These are phyloP conservation scores for Carposina sasakii DNA, from an alignment of 1,140 invertebrate genomes.

Conservation along the genomic window DNA sequence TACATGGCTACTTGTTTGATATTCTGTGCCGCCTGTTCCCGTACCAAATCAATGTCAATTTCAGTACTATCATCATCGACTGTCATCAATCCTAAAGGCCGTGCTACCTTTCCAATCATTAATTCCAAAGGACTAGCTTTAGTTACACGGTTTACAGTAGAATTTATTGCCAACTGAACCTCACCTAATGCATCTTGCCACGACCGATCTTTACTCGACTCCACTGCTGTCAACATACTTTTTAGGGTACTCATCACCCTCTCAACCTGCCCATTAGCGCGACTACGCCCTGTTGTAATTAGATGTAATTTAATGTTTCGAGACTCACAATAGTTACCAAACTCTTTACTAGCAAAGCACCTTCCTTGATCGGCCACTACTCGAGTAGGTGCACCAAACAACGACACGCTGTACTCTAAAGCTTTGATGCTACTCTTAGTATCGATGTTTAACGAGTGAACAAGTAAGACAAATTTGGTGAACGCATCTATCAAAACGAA, in stretches of 20 bases:
- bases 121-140: conserved; percentile 17
- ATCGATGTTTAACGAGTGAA: conserved; percentile 26
- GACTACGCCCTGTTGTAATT: conserved; percentile 28
- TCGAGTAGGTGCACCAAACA: conserved; percentile 22
- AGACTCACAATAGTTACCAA: conserved; percentile 14
- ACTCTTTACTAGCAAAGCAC: conserved; percentile 23
- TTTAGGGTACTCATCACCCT: conserved; percentile 30
- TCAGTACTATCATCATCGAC: neutral
- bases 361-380: conserved; percentile 26
- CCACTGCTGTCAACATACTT: conserved; percentile 17
- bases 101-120: conserved; percentile 22
- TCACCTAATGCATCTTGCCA: conserved; percentile 11
- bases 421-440: too few relatives aligned
- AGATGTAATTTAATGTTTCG: conserved; percentile 26
- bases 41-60: neutral
- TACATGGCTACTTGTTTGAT: conserved; percentile 18
- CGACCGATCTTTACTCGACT: conserved; percentile 4
- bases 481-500: conserved; percentile 41
- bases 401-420: conserved; percentile 9
- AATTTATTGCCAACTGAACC: conserved; percentile 22
- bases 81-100: conserved; percentile 31
- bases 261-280: conserved; percentile 42
- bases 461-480: conserved; percentile 37
- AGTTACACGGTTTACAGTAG: conserved; percentile 14
- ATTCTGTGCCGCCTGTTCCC: neutral